Conservation (phyloP, 2,888 invertebrate species). For the Lasiommata megera region DNA sequence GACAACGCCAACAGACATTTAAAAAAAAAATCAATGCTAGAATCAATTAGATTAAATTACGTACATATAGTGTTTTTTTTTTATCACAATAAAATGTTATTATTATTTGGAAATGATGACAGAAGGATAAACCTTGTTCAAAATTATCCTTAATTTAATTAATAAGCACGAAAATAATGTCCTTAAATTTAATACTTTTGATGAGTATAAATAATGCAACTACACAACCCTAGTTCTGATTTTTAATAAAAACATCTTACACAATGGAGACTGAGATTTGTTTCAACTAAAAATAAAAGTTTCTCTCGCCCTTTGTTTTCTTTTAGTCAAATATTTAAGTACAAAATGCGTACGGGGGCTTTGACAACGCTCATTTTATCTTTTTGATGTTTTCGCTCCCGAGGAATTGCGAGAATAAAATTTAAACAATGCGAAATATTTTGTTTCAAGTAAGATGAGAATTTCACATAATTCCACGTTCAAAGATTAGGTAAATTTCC, state of each 20-base stretch:
- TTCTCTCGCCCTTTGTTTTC: constrained; percentile 23
- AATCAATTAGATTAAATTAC: no score
- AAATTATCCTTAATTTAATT: no score
- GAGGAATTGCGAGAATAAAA: constrained; percentile 21
- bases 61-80: no score
- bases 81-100: no score
- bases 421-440: constrained; percentile 25
- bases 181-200: no score
- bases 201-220: no score
- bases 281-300: constrained; percentile 30
- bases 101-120: no score
- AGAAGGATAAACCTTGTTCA: no score
- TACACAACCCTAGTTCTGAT: no score
- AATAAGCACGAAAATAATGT: no score
- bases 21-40: no score
- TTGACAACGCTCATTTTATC: constrained; percentile 20
- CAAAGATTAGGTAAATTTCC: constrained; percentile 27
- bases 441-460: constrained; percentile 17
- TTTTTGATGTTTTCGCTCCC: constrained; percentile 24
- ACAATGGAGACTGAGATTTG: constrained; percentile 35
- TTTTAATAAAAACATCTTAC: constrained; percentile 49
- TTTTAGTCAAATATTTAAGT: constrained; percentile 34
- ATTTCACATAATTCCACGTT: constrained; percentile 18
- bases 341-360: constrained; percentile 27
- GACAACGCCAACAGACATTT: no score